Evolutionary conservation across 2,797 vertebrate species (phyloP), one percentile per base, ranked within the genome.

Genomic region (Sphaeramia orbicularis): DNA sequence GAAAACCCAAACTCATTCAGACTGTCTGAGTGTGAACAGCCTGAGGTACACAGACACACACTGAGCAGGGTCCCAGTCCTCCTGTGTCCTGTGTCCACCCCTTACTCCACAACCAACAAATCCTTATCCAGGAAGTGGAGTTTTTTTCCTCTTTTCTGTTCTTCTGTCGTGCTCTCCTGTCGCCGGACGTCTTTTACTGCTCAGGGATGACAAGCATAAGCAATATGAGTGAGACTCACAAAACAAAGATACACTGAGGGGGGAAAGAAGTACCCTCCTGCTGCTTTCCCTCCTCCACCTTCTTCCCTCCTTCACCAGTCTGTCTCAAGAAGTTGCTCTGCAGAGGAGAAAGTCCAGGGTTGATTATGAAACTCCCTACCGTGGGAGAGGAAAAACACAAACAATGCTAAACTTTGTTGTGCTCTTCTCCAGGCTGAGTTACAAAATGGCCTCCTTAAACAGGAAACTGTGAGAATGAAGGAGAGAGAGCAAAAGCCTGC

Each of bases 401-500:
- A 80, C 68, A 86, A 78, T 68, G 48, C 9, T 80, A 86, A 90
- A 85, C 54, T 91, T 86, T 89, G 80, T 79, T 81, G 79, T 85
- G 84, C 80, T 86, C 75, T 59, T 69, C 72, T 80, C 75, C 79
- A 72, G 65, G 72, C 65, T 78, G 69, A 42, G 77, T 71, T 70
- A 92, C 92, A 95, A 94, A 93, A 95, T 95, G 94, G 93, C 94
- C 77, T 93, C 94, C 92, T 86, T 86, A 53, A 81, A 91, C 92
- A 94, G 92, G 91, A 94, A 94, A 91, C 83, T 56, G 72, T 83
- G 71, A 89, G 87, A 86, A 85, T 89, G 79, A 81, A 81, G 74
- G 78, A 82, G 81, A 76, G 78, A 82, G 81, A 76, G 74, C 86
- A 75, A 86, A 55, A 84, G 75, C 65, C 85, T 91, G 85, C 90